phyloP scores from a whole-genome alignment of 2,113 vertebrate species.

The Collichthys lucidus region DNA sequence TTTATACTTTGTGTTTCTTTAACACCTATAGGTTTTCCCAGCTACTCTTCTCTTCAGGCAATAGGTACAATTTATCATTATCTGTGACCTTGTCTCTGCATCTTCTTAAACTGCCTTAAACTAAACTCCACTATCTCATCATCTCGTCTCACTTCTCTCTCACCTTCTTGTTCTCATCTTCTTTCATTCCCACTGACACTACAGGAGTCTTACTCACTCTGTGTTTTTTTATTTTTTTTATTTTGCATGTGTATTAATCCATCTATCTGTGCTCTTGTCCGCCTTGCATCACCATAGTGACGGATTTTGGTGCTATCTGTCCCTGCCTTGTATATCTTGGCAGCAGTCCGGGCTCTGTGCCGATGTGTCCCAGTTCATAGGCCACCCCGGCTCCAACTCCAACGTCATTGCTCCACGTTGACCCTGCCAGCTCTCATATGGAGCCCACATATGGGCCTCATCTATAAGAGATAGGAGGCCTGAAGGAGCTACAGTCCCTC shows the following conservation, averaged over 20 bases:
- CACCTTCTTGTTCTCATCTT: conserved; percentile 61
- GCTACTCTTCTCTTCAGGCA: conserved; percentile 40
- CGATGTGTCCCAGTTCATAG: conserved; percentile 72
- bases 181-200: conserved; percentile 67
- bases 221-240: not conserved
- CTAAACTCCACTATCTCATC: conserved; percentile 71
- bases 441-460: conserved; percentile 78
- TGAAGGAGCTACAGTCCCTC: conserved; percentile 49
- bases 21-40: conserved; percentile 46
- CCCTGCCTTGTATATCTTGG: conserved; percentile 70
- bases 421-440: conserved; percentile 77
- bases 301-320: conserved; percentile 63
- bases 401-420: conserved; percentile 51
- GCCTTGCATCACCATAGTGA: conserved; percentile 72
- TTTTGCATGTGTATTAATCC: conserved; percentile 10
- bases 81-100: conserved; percentile 61
- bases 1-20: conserved; percentile 48
- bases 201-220: conserved; percentile 40
- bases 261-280: conserved; percentile 56
- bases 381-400: conserved; percentile 62
- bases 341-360: conserved; percentile 67
- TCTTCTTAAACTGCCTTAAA: conserved; percentile 63
- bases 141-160: conserved; percentile 66
- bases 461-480: conserved; percentile 77
- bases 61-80: conserved; percentile 62